Evolutionary conservation across 2,888 invertebrate genomes (phyloP).

Genomic region (Apodemia mormo): DNA sequence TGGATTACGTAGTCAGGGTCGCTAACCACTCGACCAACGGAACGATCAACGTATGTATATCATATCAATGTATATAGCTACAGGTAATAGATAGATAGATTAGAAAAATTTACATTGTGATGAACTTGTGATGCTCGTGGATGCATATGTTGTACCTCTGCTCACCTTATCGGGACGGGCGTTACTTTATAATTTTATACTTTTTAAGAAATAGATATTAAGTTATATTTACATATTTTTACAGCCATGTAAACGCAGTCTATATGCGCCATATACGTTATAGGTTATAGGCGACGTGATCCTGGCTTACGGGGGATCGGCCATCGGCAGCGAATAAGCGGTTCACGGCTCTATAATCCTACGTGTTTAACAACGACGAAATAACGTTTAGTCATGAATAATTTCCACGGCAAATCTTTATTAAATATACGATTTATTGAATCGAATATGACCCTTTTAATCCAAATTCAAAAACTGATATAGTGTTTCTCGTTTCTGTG

Average conservation of each 20-base stretch:
- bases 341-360: constrained; percentile 67
- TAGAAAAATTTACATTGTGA: too few species aligned
- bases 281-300: constrained; percentile 49
- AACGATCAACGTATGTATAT: too few species aligned
- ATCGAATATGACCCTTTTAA: neutral
- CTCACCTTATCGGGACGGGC: too few species aligned
- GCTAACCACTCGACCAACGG: too few species aligned
- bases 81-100: too few species aligned
- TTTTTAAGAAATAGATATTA: neutral
- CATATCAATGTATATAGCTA: too few species aligned
- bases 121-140: too few species aligned
- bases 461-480: too few species aligned
- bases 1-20: too few species aligned
- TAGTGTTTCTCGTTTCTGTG: too few species aligned
- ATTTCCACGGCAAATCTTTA: neutral
- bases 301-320: constrained; percentile 67
- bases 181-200: neutral
- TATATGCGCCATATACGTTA: constrained; percentile 29
- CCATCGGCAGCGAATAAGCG: constrained; percentile 61
- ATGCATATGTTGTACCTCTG: too few species aligned
- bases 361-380: constrained; percentile 63
- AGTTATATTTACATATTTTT: neutral
- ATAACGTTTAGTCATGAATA: constrained; percentile 49
- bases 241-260: constrained; percentile 28
- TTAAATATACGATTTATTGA: constrained; percentile 9